These are phyloP conservation scores for Henricia sp. DNA, from an alignment of 53 echinoderm and acorn worm genomes.

Conservation along the genomic window DNA sequence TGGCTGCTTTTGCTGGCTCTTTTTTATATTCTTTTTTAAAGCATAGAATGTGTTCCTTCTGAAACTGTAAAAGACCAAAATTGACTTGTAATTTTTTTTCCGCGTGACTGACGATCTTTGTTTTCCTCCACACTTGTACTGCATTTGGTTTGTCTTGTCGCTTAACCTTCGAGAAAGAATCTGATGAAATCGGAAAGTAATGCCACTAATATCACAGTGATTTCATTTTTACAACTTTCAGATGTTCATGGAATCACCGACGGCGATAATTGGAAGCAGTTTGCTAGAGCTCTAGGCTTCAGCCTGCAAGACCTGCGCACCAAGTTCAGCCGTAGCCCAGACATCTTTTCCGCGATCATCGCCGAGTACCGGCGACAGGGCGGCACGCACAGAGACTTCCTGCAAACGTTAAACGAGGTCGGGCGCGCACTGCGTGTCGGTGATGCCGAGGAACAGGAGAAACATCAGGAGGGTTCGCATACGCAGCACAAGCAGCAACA, in stretches of 20 bases:
- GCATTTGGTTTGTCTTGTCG: too few relatives aligned
- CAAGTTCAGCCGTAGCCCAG: slow-evolving; percentile 69
- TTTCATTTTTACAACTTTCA: neutral
- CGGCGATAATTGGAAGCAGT: slow-evolving; percentile 90
- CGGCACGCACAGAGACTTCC: slow-evolving; percentile 83
- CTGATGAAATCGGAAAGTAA: too few relatives aligned
- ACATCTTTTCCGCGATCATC: slow-evolving; percentile 80
- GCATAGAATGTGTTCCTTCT: too few relatives aligned
- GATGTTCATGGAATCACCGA: slow-evolving; percentile 83
- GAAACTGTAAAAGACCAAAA: too few relatives aligned
- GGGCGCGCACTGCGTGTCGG: slow-evolving; percentile 78
- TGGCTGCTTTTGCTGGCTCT: too few relatives aligned
- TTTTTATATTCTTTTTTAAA: too few relatives aligned
- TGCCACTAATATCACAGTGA: too few relatives aligned
- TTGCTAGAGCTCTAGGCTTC: slow-evolving; percentile 86
- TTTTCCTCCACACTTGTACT: too few relatives aligned
- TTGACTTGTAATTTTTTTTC: too few relatives aligned
- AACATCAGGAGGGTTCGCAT: slow-evolving; percentile 35
- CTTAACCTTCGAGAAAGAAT: too few relatives aligned
- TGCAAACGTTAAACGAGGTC: slow-evolving; percentile 74
- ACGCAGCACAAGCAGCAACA: neutral
- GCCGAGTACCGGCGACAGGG: slow-evolving; percentile 80
- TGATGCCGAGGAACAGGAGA: slow-evolving; percentile 50
- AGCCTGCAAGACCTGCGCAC: slow-evolving; percentile 72
- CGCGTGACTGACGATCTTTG: too few relatives aligned